Evolutionary conservation across 2,113 vertebrate species (phyloP).

Genomic region (Scomber japonicus): DNA sequence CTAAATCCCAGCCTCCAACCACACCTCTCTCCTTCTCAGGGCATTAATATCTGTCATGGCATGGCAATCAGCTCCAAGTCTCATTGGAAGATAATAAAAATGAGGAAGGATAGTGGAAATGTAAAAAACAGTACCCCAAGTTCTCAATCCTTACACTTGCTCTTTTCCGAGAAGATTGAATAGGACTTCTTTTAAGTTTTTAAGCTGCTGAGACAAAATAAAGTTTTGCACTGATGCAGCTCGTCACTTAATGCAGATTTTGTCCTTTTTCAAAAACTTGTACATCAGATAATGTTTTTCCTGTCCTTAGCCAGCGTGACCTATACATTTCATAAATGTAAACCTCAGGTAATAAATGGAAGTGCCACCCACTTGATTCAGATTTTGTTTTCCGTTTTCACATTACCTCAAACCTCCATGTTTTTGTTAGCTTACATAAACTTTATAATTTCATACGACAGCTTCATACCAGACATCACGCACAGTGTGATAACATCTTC

Average conservation of each 20-base stretch:
- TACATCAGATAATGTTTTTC: background rate
- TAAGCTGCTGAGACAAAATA: slow-evolving; percentile 11
- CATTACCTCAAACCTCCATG: background rate
- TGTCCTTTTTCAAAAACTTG: no score
- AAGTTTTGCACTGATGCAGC: slow-evolving; percentile 8
- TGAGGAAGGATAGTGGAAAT: slow-evolving; percentile 23
- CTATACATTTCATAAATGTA: slow-evolving; percentile 19
- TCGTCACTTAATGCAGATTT: background rate
- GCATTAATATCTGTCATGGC: slow-evolving; percentile 65
- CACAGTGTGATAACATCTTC: background rate
- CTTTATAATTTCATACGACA: no score
- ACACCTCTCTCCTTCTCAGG: slow-evolving; percentile 34
- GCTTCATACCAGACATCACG: background rate
- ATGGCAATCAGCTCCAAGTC: slow-evolving; percentile 37
- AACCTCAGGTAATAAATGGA: slow-evolving; percentile 6
- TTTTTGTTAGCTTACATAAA: no score
- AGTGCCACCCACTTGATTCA: no score
- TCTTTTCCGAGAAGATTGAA: slow-evolving; percentile 44
- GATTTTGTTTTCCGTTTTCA: background rate
- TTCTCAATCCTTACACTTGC: slow-evolving; percentile 49
- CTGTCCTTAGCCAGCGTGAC: background rate
- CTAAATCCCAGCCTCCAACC: slow-evolving; percentile 21
- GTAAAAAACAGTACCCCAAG: slow-evolving; percentile 12
- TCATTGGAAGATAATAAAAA: slow-evolving; percentile 31
- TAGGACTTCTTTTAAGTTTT: slow-evolving; percentile 37